These are phyloP conservation scores for Oreochromis niloticus DNA, from an alignment of 2,113 vertebrate species.

Conservation along the genomic window DNA sequence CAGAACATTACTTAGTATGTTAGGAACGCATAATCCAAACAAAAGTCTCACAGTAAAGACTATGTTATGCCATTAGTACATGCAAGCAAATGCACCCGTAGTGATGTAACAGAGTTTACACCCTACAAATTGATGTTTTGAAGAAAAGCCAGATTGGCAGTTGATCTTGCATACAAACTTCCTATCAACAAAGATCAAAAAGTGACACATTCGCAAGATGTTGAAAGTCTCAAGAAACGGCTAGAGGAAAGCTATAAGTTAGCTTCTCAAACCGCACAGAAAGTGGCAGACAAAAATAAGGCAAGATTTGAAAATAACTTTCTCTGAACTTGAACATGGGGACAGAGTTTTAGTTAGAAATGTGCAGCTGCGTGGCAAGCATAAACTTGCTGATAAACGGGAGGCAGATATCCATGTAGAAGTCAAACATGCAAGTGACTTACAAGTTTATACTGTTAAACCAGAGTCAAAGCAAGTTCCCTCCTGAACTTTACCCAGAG, in stretches of 20 bases:
- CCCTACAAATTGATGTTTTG: background rate
- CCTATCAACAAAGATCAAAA: background rate
- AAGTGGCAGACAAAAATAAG: background rate
- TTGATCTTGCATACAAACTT: background rate
- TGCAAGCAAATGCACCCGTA: background rate
- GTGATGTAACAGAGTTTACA: background rate
- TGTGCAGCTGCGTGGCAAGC: background rate
- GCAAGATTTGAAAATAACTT: background rate
- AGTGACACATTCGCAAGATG: background rate
- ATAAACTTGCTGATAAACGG: background rate
- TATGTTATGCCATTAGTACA: background rate
- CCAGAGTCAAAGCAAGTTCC: too few species aligned
- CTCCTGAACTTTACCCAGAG: too few species aligned
- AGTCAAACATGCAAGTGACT: background rate
- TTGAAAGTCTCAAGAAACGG: background rate
- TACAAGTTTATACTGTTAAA: too few species aligned
- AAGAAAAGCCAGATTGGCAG: background rate
- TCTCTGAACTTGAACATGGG: background rate
- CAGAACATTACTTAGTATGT: background rate
- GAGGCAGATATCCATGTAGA: background rate
- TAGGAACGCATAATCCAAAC: background rate
- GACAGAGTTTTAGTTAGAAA: background rate
- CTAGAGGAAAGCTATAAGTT: background rate
- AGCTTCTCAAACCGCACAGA: accelerated
- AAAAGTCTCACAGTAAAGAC: background rate